phyloP scores from a whole-genome alignment of 2,888 invertebrate genomes.

The Platycnemis pennipes region DNA sequence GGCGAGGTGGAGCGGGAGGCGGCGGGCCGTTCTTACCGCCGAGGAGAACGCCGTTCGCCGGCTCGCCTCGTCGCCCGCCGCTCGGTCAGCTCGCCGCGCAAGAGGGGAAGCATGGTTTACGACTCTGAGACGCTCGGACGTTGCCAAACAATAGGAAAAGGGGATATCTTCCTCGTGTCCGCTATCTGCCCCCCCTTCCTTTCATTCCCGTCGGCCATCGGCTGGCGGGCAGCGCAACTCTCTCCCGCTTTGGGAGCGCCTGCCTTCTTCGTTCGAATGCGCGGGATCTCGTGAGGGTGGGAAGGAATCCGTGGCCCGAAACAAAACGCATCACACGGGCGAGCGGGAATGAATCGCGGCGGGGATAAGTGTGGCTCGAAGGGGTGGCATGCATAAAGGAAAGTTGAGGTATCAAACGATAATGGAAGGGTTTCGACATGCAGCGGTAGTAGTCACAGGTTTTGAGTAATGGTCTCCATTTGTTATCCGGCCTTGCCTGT shows the following conservation, averaged over 20 bases:
- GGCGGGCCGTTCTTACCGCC: constrained; percentile 43
- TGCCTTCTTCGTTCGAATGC: not conserved
- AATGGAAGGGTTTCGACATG: not conserved
- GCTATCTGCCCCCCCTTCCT: not conserved
- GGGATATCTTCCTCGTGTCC: not conserved
- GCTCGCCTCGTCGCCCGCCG: constrained; percentile 40
- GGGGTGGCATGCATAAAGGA: not conserved
- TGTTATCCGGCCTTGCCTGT: not conserved
- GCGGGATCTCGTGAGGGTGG: no score
- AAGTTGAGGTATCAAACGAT: not conserved
- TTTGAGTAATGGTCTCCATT: not conserved
- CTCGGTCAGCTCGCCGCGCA: constrained; percentile 27
- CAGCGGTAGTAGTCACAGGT: not conserved
- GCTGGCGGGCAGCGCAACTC: not conserved
- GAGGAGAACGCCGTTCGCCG: constrained; percentile 55
- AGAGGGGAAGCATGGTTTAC: not conserved
- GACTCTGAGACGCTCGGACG: not conserved
- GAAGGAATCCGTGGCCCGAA: not conserved
- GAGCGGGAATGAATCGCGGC: not conserved
- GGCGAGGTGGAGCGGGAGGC: constrained; percentile 34
- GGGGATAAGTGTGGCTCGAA: not conserved
- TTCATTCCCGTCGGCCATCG: not conserved
- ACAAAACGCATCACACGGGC: not conserved
- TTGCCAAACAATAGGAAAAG: constrained; percentile 42
- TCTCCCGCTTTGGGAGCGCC: not conserved